phyloP scores from a whole-genome alignment of 1,140 invertebrate genomes.

The Microplitis demolitor region DNA sequence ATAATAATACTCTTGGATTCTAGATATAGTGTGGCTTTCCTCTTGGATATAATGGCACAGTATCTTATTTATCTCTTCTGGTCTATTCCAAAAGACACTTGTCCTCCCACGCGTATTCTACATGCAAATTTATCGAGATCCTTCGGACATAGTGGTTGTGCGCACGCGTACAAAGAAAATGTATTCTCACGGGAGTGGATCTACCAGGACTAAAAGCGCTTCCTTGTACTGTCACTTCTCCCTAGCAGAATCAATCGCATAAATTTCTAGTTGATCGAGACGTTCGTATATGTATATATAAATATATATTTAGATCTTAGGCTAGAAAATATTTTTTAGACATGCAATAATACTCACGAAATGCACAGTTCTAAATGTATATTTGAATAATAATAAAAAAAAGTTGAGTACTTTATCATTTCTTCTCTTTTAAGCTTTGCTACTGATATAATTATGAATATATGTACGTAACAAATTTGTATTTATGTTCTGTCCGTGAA shows the following conservation, averaged over 20 bases:
- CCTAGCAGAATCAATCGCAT: constrained; percentile 62
- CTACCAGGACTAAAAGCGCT: constrained; percentile 62
- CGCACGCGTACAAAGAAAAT: constrained; percentile 44
- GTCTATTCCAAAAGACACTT: neutral
- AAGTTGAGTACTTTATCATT: too few species aligned
- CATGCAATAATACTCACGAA: too few species aligned
- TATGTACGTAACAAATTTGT: too few species aligned
- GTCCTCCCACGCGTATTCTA: constrained; percentile 47
- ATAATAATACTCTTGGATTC: too few species aligned
- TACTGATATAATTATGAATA: too few species aligned
- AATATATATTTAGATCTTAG: too few species aligned
- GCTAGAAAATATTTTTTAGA: too few species aligned
- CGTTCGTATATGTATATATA: neutral
- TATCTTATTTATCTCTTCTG: neutral
- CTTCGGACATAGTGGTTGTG: constrained; percentile 54
- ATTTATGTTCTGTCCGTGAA: too few species aligned
- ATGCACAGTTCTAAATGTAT: too few species aligned
- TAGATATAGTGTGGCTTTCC: neutral
- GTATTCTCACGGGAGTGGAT: constrained; percentile 52
- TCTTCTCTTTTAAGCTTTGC: too few species aligned
- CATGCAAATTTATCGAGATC: constrained; percentile 64
- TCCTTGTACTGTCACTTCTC: constrained; percentile 62
- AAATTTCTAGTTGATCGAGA: constrained; percentile 59
- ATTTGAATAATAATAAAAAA: too few species aligned
- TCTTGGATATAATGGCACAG: neutral